These are phyloP conservation scores for Arremon aurantiirostris DNA, from an alignment of 2,797 vertebrate species.

Conservation along the genomic window DNA sequence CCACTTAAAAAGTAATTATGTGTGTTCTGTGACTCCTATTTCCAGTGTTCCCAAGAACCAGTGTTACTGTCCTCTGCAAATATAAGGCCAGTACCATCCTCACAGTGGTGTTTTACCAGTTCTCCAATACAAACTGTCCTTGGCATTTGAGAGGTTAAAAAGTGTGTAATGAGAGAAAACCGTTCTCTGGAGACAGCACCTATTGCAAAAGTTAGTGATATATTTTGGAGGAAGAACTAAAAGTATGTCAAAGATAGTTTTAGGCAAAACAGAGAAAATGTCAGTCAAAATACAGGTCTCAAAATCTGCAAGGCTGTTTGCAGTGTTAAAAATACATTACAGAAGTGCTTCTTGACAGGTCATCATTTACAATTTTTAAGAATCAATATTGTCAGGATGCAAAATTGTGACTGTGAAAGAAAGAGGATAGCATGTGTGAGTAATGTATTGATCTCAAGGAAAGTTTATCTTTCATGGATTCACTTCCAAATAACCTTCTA, in stretches of 20 bases:
- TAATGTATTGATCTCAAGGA: neutral
- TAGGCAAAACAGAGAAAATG: conserved; percentile 37
- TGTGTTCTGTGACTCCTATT: neutral
- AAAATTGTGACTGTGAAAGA: neutral
- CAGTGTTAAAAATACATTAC: neutral
- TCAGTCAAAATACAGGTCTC: conserved; percentile 1
- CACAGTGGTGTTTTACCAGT: neutral
- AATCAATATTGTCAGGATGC: neutral
- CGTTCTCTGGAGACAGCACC: neutral
- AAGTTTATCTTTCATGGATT: neutral
- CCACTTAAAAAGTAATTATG: neutral
- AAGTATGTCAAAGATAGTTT: conserved; percentile 23
- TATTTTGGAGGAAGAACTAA: neutral
- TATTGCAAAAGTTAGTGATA: neutral
- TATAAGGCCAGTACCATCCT: neutral
- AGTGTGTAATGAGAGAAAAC: neutral
- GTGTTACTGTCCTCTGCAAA: neutral
- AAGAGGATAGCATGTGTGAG: neutral
- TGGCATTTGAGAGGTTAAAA: conserved; percentile 27
- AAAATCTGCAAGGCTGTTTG: conserved; percentile 4
- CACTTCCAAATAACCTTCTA: neutral
- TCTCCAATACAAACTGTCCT: neutral
- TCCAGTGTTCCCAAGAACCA: neutral
- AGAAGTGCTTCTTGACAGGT: neutral
- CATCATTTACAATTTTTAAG: conserved; percentile 3